Percentiles rank a stretch among this genome's conserved stretches.
These are phyloP conservation scores for Nestor notabilis DNA, from an alignment of 2,113 vertebrate genomes.

Conservation along the genomic window DNA sequence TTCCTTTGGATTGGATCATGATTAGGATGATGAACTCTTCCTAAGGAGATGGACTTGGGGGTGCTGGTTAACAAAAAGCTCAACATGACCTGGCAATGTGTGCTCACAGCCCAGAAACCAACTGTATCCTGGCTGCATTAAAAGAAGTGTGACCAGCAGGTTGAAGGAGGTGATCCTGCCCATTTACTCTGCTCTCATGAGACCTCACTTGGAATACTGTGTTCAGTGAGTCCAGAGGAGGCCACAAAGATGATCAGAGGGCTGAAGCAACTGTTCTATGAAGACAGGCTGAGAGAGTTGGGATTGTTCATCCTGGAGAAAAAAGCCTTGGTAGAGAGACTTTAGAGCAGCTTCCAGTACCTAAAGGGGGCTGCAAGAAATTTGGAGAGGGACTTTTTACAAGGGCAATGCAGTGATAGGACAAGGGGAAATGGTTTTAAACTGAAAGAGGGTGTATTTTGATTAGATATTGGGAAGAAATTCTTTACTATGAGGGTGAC, in stretches of 20 bases:
- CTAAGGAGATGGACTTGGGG: neutral
- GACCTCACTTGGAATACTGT: neutral
- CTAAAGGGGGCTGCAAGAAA: neutral
- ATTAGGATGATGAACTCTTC: neutral
- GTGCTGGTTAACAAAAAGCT: neutral
- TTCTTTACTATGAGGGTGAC: neutral
- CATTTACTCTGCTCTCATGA: neutral
- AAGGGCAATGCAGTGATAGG: neutral
- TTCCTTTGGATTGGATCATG: neutral
- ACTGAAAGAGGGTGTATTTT: neutral
- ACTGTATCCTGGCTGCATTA: neutral
- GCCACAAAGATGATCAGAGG: neutral
- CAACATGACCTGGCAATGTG: neutral
- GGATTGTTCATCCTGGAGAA: neutral
- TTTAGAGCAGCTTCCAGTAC: neutral
- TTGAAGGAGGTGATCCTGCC: rapidly evolving
- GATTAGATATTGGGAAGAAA: neutral
- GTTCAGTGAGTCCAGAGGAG: neutral
- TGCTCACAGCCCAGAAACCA: neutral
- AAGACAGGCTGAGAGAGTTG: neutral
- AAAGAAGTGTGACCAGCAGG: neutral
- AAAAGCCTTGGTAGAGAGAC: neutral
- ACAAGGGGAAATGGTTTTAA: neutral
- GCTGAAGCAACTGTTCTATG: neutral
- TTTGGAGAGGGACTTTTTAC: neutral